These are phyloP conservation scores for Monarcha castaneiventris DNA, from an alignment of 2,113 vertebrate genomes.

Conservation along the genomic window DNA sequence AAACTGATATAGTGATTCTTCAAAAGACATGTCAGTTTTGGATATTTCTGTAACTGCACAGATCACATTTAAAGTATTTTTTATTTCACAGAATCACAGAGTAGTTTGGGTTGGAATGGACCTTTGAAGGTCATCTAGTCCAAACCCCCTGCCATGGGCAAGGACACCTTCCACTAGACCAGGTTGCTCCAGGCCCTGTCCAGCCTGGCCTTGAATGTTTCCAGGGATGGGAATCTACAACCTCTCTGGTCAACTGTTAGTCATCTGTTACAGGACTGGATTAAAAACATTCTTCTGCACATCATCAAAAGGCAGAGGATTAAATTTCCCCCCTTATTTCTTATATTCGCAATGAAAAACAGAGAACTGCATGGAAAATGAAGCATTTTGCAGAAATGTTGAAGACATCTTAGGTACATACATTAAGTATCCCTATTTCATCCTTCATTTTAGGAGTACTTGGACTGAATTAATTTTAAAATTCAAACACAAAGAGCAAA, in stretches of 20 bases:
- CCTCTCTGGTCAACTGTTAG: neutral
- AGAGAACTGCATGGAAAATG: neutral
- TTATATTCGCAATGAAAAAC: neutral
- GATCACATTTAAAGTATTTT: neutral
- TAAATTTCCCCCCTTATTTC: neutral
- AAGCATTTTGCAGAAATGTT: neutral
- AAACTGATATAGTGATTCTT: neutral
- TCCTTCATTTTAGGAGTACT: neutral
- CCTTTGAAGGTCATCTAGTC: neutral
- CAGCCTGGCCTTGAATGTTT: neutral
- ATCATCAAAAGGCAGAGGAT: neutral
- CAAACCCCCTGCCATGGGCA: neutral
- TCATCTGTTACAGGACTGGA: neutral
- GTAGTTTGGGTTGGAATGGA: neutral
- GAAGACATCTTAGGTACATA: neutral
- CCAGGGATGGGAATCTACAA: neutral
- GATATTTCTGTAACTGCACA: neutral
- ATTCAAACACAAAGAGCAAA: neutral
- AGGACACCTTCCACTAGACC: neutral
- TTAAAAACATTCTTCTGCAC: neutral
- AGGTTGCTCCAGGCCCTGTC: fast-evolving
- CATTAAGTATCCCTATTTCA: neutral
- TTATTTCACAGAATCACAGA: neutral
- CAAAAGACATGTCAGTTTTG: neutral
- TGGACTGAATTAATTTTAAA: neutral